A percentile compares a stretch with the other conserved stretches of the same genome.
These are phyloP conservation scores for Thamnophis elegans DNA, from an alignment of 2,797 vertebrate genomes.

Conservation along the genomic window DNA sequence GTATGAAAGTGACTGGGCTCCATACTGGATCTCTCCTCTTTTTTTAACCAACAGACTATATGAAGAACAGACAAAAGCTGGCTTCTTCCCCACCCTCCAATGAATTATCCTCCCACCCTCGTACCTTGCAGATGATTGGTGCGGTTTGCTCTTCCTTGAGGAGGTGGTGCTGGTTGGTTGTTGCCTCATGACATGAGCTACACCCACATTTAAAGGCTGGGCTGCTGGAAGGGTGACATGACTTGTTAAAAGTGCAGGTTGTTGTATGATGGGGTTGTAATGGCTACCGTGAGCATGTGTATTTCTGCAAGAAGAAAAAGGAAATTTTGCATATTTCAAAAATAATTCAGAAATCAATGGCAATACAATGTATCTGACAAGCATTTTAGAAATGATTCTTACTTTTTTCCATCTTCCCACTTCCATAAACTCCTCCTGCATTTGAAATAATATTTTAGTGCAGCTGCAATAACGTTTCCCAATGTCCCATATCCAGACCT, in stretches of 20 bases:
- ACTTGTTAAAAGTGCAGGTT: constrained; percentile 89
- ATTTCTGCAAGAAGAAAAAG: constrained; percentile 76
- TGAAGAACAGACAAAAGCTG: neutral
- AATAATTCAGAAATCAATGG: neutral
- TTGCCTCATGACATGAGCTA: constrained; percentile 98
- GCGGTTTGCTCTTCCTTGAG: constrained; percentile 90
- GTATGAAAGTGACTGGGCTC: neutral
- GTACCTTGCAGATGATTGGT: constrained; percentile 89
- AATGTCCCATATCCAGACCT: neutral
- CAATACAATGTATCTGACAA: fast-evolving
- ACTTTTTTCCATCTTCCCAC: neutral
- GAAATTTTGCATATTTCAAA: neutral
- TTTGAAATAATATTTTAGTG: neutral
- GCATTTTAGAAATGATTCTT: neutral
- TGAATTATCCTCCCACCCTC: neutral
- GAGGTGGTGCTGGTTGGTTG: constrained; percentile 83
- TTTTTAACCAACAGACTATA: too few species aligned
- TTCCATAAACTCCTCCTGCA: neutral
- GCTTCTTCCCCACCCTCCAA: fast-evolving
- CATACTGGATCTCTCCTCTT: neutral
- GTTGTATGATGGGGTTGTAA: constrained; percentile 99
- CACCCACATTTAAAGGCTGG: constrained; percentile 94
- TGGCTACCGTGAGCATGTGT: constrained; percentile 92
- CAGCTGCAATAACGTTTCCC: neutral
- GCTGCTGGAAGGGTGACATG: constrained; percentile 92